Evolutionary conservation across 2,888 invertebrate species (phyloP), one percentile per base, ranked within the genome.

Genomic region (Clistopyga incitator): DNA sequence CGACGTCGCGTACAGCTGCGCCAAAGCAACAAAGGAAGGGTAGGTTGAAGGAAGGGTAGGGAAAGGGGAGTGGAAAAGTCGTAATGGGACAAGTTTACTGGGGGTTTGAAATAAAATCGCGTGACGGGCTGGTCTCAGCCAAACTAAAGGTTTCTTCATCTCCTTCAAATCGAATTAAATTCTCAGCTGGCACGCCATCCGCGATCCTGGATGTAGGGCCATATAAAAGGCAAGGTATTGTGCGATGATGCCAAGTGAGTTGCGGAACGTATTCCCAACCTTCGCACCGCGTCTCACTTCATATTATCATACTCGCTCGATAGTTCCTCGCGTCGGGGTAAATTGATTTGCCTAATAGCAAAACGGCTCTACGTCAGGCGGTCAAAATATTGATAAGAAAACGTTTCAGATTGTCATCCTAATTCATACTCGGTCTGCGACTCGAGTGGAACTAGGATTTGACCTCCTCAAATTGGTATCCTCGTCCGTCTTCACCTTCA

Each of bases 221-320:
- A 86, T 92, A 93, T 93, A 92, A 92, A 92, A 92, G 89, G 83
- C 75, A 86, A 82, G 84, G 84, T 84, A 71, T 71, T 77, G 83
- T 82, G 77, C 84, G 81, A 68, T 67, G 75, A 82, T 68, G 84
- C 85, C 90, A 91, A 93, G 93, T 93, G 92, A 93, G 92, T 88
- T 91, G 93, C 92, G 92, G 92, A 90, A 90, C 91, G 91, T 89
- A 87, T 86, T 81, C 86, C 89, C 91, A 87, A 88, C 88, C 82
- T 86, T 89, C 86, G 90, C 87, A 87, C 61, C 92, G 92, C 91
- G 92, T 90, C 92, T 93, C 92, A 92, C 92, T 93, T 93, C 93
- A 91, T 88, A 86, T 78, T 84, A 52, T 74, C 78, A 78, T 70
- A 81, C 72, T 72, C 80, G 64, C 47, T 71, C 78, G 84, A 86